Evolutionary conservation across 2,113 vertebrate genomes (phyloP).

Genomic region (Acanthochromis polyacanthus): DNA sequence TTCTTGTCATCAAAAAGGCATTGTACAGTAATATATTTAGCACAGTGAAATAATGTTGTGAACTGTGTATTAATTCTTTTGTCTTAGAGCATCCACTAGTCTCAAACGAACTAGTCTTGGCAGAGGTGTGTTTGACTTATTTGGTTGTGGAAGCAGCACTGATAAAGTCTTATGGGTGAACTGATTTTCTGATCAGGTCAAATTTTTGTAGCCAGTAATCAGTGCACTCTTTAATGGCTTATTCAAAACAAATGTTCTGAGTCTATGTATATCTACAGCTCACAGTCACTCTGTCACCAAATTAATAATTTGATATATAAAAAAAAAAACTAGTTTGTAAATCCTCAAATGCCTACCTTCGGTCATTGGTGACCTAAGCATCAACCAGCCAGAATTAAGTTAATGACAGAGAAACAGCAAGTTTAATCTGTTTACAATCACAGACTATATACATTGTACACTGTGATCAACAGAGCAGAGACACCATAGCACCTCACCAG

Average conservation of each 20-base stretch:
- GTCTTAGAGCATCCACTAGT: not conserved
- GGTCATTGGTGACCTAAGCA: too few species aligned
- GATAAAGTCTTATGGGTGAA: slow-evolving; percentile 6
- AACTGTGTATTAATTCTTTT: not conserved
- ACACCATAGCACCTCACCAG: too few species aligned
- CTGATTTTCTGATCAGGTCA: slow-evolving; percentile 41
- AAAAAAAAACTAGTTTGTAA: not conserved
- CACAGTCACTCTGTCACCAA: not conserved
- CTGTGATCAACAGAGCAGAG: too few species aligned
- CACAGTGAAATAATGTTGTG: too few species aligned
- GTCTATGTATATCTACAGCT: not conserved
- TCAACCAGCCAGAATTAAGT: too few species aligned
- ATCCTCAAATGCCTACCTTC: too few species aligned
- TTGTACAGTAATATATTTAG: too few species aligned
- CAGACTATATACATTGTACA: too few species aligned
- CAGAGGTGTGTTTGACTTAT: not conserved
- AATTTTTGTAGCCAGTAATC: slow-evolving; percentile 23
- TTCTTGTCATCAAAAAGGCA: too few species aligned
- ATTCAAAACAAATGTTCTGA: slow-evolving; percentile 12
- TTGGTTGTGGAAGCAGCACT: slow-evolving; percentile 11
- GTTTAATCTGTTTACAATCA: too few species aligned
- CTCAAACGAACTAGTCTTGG: not conserved
- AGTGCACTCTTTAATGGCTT: slow-evolving; percentile 13
- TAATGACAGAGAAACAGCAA: too few species aligned
- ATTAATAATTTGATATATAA: not conserved